Percentiles rank a stretch among this genome's conserved stretches.
These are phyloP conservation scores for Drosophila burlai DNA, from an alignment of 1,140 invertebrate species.

Conservation along the genomic window DNA sequence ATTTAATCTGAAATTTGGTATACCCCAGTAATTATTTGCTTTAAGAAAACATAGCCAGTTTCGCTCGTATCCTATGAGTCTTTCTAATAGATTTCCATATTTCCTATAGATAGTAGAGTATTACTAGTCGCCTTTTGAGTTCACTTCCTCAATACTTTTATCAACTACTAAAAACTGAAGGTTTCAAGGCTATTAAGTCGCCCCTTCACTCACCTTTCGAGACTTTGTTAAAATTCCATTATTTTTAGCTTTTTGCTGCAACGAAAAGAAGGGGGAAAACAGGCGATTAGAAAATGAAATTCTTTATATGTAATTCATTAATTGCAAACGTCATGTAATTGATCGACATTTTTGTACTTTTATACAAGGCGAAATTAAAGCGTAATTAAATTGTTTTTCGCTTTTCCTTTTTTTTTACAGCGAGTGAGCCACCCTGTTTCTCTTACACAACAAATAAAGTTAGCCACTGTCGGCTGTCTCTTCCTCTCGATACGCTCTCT, in stretches of 20 bases:
- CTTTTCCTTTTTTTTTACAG: conserved; percentile 1
- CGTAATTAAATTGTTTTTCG: conserved; percentile 29
- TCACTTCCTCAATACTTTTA: neutral
- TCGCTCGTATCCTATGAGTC: neutral
- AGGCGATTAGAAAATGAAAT: conserved; percentile 20
- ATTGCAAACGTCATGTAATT: conserved; percentile 6
- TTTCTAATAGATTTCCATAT: neutral
- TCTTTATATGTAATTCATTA: neutral
- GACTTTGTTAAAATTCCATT: conserved; percentile 78
- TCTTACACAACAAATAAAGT: conserved; percentile 71
- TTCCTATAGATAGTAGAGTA: neutral
- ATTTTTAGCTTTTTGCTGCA: conserved; percentile 70
- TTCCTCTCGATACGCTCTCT: conserved; percentile 19
- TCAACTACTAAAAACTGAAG: neutral
- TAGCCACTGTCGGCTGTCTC: conserved; percentile 29
- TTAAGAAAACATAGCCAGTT: neutral
- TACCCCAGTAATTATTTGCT: neutral
- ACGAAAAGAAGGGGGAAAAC: conserved; percentile 47
- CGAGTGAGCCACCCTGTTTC: conserved; percentile 61
- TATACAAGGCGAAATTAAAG: conserved; percentile 20
- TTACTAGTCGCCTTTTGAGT: neutral
- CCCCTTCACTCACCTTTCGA: conserved; percentile 63
- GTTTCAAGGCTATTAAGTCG: conserved; percentile 44
- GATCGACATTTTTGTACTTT: conserved; percentile 15
- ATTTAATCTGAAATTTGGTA: neutral